Evolutionary conservation across 2,888 invertebrate genomes (phyloP).

Genomic region (Podabrus alpinus): DNA sequence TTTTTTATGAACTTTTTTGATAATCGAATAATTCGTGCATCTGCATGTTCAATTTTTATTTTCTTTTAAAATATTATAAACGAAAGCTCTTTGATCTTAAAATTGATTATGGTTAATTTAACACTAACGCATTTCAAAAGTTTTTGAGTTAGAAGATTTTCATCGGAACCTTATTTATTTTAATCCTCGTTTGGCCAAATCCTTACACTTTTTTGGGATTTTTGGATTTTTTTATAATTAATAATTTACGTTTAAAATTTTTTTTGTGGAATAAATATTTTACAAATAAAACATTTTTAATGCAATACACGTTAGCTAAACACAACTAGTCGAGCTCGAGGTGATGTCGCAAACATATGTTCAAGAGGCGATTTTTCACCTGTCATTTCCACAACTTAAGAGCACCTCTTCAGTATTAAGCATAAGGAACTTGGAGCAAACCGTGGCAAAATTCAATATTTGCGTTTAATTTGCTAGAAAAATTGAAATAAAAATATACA

Average conservation of each 20-base stretch:
- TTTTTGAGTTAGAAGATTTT: background rate
- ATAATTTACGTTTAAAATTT: background rate
- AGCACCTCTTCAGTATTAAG: constrained; percentile 37
- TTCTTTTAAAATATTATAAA: background rate
- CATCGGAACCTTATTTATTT: background rate
- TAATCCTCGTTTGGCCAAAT: no score
- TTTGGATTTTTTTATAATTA: background rate
- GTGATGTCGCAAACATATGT: constrained; percentile 38
- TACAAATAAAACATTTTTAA: background rate
- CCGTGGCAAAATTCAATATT: constrained; percentile 32
- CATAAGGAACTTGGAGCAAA: constrained; percentile 36
- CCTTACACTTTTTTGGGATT: background rate
- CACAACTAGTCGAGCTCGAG: constrained; percentile 25
- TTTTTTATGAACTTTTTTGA: background rate
- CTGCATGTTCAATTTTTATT: background rate
- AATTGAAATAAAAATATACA: background rate
- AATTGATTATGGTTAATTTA: background rate
- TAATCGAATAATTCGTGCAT: background rate
- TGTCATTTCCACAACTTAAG: constrained; percentile 40
- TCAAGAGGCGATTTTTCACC: constrained; percentile 48
- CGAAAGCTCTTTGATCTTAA: background rate
- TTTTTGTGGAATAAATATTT: background rate
- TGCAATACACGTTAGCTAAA: constrained; percentile 24
- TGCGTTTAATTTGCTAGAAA: background rate
- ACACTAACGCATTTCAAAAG: background rate